Conservation (phyloP, 2,113 vertebrate genomes). For the Colaptes auratus region DNA sequence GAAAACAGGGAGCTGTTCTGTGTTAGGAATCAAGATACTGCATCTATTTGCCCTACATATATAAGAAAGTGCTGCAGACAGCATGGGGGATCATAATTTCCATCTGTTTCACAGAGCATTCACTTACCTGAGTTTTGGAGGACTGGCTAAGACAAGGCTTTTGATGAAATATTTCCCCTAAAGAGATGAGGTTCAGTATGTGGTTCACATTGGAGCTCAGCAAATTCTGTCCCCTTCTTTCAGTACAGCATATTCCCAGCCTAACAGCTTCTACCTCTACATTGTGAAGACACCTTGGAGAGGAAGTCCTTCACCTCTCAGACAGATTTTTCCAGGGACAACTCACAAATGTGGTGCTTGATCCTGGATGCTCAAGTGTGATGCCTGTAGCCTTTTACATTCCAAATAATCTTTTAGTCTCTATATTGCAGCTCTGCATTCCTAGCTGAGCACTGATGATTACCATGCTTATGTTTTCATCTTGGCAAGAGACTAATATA, state of each 20-base stretch:
- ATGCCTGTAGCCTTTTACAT: not conserved
- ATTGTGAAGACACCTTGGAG: not conserved
- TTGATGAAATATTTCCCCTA: not conserved
- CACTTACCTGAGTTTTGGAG: not conserved
- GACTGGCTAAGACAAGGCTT: not conserved
- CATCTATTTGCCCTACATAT: not conserved
- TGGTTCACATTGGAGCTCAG: not conserved
- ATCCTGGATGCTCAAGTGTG: not conserved
- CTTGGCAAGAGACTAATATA: slow-evolving; percentile 48
- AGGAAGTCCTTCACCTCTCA: not conserved
- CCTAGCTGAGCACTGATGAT: not conserved
- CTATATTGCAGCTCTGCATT: not conserved
- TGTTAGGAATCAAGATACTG: not conserved
- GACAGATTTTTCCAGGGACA: not conserved
- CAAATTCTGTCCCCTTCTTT: not conserved
- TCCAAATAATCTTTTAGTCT: not conserved
- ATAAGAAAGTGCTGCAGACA: not conserved
- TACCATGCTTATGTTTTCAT: slow-evolving; percentile 1
- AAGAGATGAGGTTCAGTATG: not conserved
- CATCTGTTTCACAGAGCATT: not conserved
- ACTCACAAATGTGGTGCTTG: not conserved
- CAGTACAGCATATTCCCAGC: accelerated
- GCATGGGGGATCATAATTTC: not conserved
- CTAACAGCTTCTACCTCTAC: not conserved
- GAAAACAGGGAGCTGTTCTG: not conserved